A percentile compares a stretch with the other conserved stretches of the same genome.
These are phyloP conservation scores for Pasiphila rectangulata DNA, from an alignment of 2,888 invertebrate genomes.

Conservation along the genomic window DNA sequence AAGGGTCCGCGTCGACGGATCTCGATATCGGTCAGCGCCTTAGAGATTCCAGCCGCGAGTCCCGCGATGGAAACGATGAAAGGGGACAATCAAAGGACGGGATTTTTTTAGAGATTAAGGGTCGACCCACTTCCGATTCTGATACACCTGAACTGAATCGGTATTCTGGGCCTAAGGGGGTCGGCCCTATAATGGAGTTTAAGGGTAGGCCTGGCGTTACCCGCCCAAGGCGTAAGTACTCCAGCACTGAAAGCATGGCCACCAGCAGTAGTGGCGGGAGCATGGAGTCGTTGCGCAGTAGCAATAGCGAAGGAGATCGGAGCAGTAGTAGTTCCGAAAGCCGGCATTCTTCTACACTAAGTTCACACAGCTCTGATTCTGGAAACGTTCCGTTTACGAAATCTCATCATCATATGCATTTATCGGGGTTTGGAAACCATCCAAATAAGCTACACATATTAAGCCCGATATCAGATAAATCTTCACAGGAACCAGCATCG, in stretches of 20 bases:
- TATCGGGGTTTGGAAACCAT: conserved; percentile 86
- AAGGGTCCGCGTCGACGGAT: conserved; percentile 72
- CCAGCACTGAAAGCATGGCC: conserved; percentile 93
- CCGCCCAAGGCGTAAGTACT: conserved; percentile 83
- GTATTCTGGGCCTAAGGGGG: conserved; percentile 78
- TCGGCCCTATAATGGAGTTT: conserved; percentile 82
- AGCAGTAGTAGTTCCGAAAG: conserved; percentile 93
- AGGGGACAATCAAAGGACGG: conserved; percentile 85
- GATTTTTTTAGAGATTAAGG: conserved; percentile 87
- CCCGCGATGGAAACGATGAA: conserved; percentile 85
- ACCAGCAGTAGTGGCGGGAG: conserved; percentile 93
- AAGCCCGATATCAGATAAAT: conserved; percentile 94
- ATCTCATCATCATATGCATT: conserved; percentile 82
- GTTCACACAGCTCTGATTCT: conserved; percentile 92
- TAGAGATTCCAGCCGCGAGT: conserved; percentile 76
- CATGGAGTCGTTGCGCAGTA: conserved; percentile 92
- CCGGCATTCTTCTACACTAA: conserved; percentile 89
- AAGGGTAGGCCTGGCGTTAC: conserved; percentile 81
- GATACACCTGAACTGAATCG: conserved; percentile 79
- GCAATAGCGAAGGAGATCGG: conserved; percentile 92
- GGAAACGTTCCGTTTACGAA: conserved; percentile 82
- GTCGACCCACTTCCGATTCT: conserved; percentile 83
- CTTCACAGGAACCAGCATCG: conserved; percentile 91
- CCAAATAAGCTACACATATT: conserved; percentile 90
- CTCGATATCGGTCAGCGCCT: conserved; percentile 75